A percentile compares a stretch with the other conserved stretches of the same genome.
phyloP scores from a whole-genome alignment of 2,113 vertebrate species.

The Excalfactoria chinensis region DNA sequence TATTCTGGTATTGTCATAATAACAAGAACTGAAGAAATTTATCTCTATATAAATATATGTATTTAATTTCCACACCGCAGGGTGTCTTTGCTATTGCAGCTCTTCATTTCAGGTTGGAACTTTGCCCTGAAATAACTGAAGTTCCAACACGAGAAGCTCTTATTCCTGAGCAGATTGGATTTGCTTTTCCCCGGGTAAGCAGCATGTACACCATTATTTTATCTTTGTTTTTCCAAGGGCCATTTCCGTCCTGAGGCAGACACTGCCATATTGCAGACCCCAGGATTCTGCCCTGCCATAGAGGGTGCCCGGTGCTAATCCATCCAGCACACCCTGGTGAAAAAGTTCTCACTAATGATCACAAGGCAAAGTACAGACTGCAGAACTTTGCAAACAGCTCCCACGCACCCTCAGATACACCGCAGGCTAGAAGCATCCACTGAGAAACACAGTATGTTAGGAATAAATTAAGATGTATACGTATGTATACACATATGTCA shows the following conservation, averaged over 20 bases:
- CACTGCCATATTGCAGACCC: background rate
- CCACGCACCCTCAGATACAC: background rate
- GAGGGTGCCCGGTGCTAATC: background rate
- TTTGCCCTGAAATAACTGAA: background rate
- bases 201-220: accelerated
- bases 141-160: background rate
- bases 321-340: background rate
- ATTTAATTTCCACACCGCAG: background rate
- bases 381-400: background rate
- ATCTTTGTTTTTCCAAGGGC: background rate
- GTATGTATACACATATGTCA: background rate
- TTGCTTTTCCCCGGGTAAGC: background rate
- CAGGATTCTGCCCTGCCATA: background rate
- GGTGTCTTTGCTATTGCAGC: background rate
- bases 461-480: background rate
- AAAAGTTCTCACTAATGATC: background rate
- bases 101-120: background rate
- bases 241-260: background rate
- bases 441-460: background rate
- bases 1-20: background rate
- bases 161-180: background rate
- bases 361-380: background rate
- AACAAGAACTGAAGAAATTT: background rate
- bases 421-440: background rate
- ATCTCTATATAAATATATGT: background rate